Evolutionary conservation across 2,888 invertebrate genomes (phyloP).

Genomic region (Aradus depressus): DNA sequence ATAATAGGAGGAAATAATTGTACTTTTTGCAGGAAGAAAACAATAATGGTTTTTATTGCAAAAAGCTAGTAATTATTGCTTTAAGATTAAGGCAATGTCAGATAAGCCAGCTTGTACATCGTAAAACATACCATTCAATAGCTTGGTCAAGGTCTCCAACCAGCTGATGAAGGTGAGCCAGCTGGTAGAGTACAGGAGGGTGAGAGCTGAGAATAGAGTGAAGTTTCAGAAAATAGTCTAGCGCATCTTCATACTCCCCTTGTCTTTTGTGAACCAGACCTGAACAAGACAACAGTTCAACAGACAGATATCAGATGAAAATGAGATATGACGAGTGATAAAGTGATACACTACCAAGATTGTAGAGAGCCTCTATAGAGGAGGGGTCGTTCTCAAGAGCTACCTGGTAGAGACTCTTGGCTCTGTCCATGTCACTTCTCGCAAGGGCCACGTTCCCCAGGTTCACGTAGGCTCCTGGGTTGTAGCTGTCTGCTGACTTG

Average conservation of each 20-base stretch:
- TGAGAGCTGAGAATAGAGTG: constrained; percentile 56
- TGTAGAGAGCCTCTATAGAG: constrained; percentile 74
- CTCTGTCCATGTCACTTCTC: constrained; percentile 55
- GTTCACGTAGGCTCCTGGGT: constrained; percentile 70
- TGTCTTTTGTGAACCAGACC: constrained; percentile 58
- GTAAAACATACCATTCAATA: constrained; percentile 45
- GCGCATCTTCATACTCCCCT: constrained; percentile 57
- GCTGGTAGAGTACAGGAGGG: constrained; percentile 64
- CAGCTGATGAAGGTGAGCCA: constrained; percentile 64
- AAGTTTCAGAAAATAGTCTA: constrained; percentile 69
- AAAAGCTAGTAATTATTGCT: too few relatives aligned
- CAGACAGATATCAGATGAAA: neutral
- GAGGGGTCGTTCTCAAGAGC: constrained; percentile 70
- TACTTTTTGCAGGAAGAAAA: neutral
- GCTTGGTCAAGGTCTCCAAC: constrained; percentile 50
- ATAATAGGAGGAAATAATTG: neutral
- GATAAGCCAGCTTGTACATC: neutral
- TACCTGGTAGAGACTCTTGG: constrained; percentile 57
- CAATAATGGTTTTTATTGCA: too few relatives aligned
- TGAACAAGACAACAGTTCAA: constrained; percentile 32
- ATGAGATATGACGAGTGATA: neutral
- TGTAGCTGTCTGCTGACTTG: constrained; percentile 42
- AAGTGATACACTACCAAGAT: constrained; percentile 46
- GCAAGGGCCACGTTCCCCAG: constrained; percentile 67
- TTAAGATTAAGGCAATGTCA: too few relatives aligned